A percentile compares a stretch with the other conserved stretches of the same genome.
phyloP scores from a whole-genome alignment of 2,113 vertebrate genomes.

The Alaudala cheleensis region DNA sequence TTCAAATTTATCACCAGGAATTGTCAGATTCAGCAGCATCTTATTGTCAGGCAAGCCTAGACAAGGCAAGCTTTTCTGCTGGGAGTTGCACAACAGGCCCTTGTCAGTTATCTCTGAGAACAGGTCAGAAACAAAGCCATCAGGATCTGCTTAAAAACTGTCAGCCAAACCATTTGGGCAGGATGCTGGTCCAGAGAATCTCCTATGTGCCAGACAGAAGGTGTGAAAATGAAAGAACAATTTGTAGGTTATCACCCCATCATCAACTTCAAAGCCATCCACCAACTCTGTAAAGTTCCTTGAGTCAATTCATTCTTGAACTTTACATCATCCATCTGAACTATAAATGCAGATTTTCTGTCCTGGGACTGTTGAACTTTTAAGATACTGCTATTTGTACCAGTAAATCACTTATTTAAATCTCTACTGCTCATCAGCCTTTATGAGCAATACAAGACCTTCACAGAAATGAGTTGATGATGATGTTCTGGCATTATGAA shows the following conservation, averaged over 20 bases:
- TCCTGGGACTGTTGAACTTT: not conserved
- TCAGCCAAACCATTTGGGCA: not conserved
- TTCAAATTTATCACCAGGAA: not conserved
- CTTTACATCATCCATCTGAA: not conserved
- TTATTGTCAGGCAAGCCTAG: not conserved
- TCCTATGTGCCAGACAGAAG: not conserved
- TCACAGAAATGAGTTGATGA: not conserved
- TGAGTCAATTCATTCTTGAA: not conserved
- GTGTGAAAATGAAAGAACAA: not conserved
- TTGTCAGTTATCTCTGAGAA: not conserved
- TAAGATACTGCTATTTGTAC: not conserved
- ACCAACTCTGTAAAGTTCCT: not conserved
- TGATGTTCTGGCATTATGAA: not conserved
- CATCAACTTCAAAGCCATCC: not conserved
- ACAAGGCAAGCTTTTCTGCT: not conserved
- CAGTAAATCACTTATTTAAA: conserved; percentile 1
- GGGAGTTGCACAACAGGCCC: not conserved
- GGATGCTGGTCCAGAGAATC: not conserved
- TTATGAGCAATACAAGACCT: not conserved
- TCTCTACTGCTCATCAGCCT: not conserved
- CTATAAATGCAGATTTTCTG: not conserved
- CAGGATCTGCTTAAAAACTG: not conserved
- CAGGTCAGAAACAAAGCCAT: not conserved
- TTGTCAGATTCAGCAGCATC: not conserved
- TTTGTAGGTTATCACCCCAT: not conserved